phyloP scores from a whole-genome alignment of 2,888 invertebrate genomes.

The Antheraea assamensis region DNA sequence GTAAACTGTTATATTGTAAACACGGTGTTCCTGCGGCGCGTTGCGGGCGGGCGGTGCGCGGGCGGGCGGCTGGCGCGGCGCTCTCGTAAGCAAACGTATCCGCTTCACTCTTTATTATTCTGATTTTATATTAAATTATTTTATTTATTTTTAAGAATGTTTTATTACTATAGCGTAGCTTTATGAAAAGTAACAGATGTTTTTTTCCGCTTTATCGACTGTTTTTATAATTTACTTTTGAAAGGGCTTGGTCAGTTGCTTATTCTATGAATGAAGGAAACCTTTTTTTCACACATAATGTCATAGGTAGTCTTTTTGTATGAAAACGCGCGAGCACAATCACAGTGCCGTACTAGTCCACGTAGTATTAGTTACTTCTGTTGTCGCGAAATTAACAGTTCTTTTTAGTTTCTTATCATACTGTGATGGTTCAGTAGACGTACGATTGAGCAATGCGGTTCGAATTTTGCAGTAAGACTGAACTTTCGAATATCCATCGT shows the following conservation, averaged over 20 bases:
- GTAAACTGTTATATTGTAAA: slow-evolving; percentile 14
- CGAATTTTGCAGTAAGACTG: not conserved
- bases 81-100: slow-evolving; percentile 5
- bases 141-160: slow-evolving; percentile 9
- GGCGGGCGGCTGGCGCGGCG: not conserved
- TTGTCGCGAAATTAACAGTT: too few relatives aligned
- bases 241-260: not conserved
- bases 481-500: too few relatives aligned
- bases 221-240: not conserved
- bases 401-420: too few relatives aligned
- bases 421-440: too few relatives aligned
- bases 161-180: slow-evolving; percentile 12
- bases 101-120: slow-evolving; percentile 14
- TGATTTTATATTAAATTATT: slow-evolving; percentile 8
- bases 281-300: not conserved
- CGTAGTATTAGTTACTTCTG: too few relatives aligned
- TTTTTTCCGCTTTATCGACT: not conserved
- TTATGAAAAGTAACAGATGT: slow-evolving; percentile 12
- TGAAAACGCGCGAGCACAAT: too few relatives aligned
- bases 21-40: slow-evolving; percentile 4
- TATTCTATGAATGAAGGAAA: not conserved
- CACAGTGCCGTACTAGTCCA: too few relatives aligned
- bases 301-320: not conserved
- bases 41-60: not conserved
- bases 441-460: not conserved